phyloP scores from a whole-genome alignment of 2,113 vertebrate species.

The Penelope pileata region DNA sequence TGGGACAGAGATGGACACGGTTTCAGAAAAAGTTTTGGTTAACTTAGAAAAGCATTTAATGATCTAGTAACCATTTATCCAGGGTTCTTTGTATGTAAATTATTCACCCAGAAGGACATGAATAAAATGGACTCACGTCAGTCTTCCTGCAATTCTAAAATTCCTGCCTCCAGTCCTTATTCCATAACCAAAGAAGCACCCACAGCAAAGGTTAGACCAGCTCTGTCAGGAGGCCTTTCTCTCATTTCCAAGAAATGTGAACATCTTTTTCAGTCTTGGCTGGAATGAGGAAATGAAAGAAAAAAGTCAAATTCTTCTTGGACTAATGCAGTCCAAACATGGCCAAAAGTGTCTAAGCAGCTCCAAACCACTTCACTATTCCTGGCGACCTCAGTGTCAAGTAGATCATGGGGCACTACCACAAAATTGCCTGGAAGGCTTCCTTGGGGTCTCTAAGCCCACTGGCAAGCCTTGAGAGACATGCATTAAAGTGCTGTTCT shows the following conservation, averaged over 20 bases:
- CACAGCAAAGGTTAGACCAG: not conserved
- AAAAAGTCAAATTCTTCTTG: not conserved
- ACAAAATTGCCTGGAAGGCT: not conserved
- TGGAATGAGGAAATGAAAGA: not conserved
- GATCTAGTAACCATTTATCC: not conserved
- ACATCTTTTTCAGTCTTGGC: not conserved
- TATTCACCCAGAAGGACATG: not conserved
- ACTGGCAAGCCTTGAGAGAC: not conserved
- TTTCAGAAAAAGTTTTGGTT: not conserved
- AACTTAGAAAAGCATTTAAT: not conserved
- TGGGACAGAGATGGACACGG: not conserved
- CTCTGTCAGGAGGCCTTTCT: not conserved
- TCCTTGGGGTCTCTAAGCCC: not conserved
- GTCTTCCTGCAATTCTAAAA: not conserved
- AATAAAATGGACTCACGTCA: not conserved
- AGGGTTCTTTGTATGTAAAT: not conserved
- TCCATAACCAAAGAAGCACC: not conserved
- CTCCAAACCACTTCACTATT: not conserved
- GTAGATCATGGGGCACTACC: not conserved
- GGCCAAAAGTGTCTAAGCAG: not conserved
- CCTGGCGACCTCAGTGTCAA: not conserved
- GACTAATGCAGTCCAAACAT: not conserved
- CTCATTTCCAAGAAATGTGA: not conserved
- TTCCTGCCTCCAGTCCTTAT: not conserved
- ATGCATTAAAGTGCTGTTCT: fast-evolving